Base-by-base conservation (phyloP, 2,797 vertebrate genomes). In the Pitangus sulphuratus region DNA sequence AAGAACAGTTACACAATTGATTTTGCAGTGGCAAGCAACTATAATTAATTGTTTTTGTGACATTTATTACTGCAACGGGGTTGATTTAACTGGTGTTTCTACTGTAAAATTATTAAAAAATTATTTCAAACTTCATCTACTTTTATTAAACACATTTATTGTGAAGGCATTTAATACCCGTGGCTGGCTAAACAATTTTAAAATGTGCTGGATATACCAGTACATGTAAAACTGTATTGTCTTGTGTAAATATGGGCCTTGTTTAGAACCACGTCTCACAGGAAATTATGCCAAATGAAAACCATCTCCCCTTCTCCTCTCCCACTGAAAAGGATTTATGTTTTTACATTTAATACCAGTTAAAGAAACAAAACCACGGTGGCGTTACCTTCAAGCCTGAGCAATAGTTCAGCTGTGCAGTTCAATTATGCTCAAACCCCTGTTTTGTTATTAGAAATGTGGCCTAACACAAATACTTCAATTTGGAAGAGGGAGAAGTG, bases 271-370 rank as follows among this genome's bases (percentile, higher is more conserved):
- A 60, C 8, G 83, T 91, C 97, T 97, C 95, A 97, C 98, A 98
- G 98, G 98, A 98, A 98, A 98, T 98, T 98, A 96, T 98, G 93
- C 94, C 95, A 98, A 98, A 98, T 98, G 97, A 98, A 98, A 98
- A 98, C 98, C 98, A 98, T 98, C 97, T 97, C 97, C 91, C 86
- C 70, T 97, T 96, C 96, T 97, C 97, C 90, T 97, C 91, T 97
- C 92, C 87, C 85, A 93, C 90, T 94, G 94, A 80, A 96, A 87
- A 97, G 85, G 96, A 98, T 98, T 98, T 98, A 98, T 98, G 97
- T 89, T 96, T 98, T 97, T 94, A 95, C 95, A 97, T 98, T 98
- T 98, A 98, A 98, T 97, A 94, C 93, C 91, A 96, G 95, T 96
- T 96, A 97, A 93, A 97, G 93, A 97, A 98, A 97, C 74, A 97